phyloP scores from a whole-genome alignment of 2,888 invertebrate genomes.

The Reticulitermes lucifugus region DNA sequence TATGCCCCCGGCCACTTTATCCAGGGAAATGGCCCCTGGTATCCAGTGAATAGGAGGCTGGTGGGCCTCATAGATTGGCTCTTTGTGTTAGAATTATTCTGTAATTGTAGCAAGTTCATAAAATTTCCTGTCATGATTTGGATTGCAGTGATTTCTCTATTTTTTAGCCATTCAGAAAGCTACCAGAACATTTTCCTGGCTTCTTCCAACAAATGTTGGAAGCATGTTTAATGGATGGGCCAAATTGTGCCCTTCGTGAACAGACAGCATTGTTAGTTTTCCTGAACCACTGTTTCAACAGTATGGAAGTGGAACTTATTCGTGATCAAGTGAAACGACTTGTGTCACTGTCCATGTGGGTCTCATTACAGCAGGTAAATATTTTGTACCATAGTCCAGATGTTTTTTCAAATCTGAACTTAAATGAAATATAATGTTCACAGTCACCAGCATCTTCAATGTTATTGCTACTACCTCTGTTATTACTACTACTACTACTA shows the following conservation, averaged over 20 bases:
- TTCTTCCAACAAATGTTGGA: slow-evolving; percentile 87
- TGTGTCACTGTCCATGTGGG: slow-evolving; percentile 95
- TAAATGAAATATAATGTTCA: too few species aligned
- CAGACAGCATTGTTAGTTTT: slow-evolving; percentile 91
- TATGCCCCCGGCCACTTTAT: too few species aligned
- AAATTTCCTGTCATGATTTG: not conserved
- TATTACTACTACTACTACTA: too few species aligned
- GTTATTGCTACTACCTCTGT: too few species aligned
- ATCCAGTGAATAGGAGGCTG: too few species aligned
- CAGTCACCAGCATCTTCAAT: too few species aligned
- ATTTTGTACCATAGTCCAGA: not conserved
- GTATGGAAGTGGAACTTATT: slow-evolving; percentile 95
- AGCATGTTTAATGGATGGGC: slow-evolving; percentile 75
- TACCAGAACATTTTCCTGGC: slow-evolving; percentile 80
- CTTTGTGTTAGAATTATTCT: too few species aligned
- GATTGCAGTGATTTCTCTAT: slow-evolving; percentile 34
- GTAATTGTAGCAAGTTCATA: not conserved
- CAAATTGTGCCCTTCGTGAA: slow-evolving; percentile 69
- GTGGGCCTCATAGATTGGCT: too few species aligned
- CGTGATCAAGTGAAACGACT: slow-evolving; percentile 91
- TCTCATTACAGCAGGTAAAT: slow-evolving; percentile 81
- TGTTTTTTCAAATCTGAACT: too few species aligned
- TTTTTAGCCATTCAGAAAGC: slow-evolving; percentile 79
- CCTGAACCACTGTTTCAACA: slow-evolving; percentile 96
- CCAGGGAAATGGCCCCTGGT: too few species aligned